Evolutionary conservation across 2,797 vertebrate species (phyloP), one percentile per base, ranked within the genome.

Genomic region (Coluber constrictor): DNA sequence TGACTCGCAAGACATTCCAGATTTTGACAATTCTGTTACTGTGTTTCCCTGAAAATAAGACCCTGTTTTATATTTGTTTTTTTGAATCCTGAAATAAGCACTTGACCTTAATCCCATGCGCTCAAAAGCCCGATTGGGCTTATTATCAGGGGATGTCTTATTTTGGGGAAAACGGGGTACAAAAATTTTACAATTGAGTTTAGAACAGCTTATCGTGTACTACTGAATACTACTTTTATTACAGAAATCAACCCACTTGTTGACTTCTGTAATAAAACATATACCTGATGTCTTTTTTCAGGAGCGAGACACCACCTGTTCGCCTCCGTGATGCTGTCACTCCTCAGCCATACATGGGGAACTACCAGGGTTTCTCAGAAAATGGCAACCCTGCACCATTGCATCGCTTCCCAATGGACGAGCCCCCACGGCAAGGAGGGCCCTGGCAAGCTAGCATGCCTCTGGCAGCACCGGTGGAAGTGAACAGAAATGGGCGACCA

Each of bases 291-390:
- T 32, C 27, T 25, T 43, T 92, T 63, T 56, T 74, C 94, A 99
- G 99, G 97, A 99, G 98, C 9, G 98, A 99, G 94, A 99, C 99
- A 12, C 98, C 98, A 94, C 98, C 98, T 20, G 98, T 98, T 61
- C 98, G 98, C 92, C 95, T 97, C 94, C 95, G 98, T 94, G 98
- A 98, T 5, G 97, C 92, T 60, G 12, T 96, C 96, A 88, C 96
- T 93, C 96, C 95, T 1, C 98, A 96, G 96, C 97, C 96, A 93
- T 99, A 98, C 90, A 96, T 98, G 93, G 97, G 98, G 32, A 98
- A 97, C 56, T 97, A 97, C 25, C 96, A 96, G 10, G 94, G 96
- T 87, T 97, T 97, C 91, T 94, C 97, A 1, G 97, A 98, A 97
- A 97, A 97, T 94, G 95, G 97, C 92, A 1, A 95, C 90, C 93